Percentiles rank a stretch among this genome's conserved stretches.
These are phyloP conservation scores for Phylloscopus collybita DNA, from an alignment of 2,797 vertebrate species.

Conservation along the genomic window DNA sequence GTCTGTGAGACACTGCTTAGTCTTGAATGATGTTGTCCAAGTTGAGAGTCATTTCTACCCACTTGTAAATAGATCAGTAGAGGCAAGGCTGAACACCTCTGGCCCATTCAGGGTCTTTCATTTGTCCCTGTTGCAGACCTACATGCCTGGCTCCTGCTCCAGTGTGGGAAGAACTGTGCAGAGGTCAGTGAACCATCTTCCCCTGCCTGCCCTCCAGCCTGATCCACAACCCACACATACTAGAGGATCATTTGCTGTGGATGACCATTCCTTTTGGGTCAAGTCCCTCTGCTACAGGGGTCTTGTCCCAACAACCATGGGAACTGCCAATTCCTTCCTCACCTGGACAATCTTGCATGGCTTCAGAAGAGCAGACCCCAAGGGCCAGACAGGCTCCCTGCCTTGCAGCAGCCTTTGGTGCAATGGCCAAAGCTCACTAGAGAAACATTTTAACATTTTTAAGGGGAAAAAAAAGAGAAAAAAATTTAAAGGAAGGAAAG, in stretches of 20 bases:
- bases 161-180: not conserved
- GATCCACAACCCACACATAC: not conserved
- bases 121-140: not conserved
- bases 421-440: not conserved
- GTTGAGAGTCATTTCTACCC: not conserved
- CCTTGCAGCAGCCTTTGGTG: not conserved
- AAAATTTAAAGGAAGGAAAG: not conserved
- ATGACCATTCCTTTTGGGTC: not conserved
- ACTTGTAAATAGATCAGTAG: not conserved
- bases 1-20: not conserved
- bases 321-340: not conserved
- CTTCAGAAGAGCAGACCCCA: not conserved
- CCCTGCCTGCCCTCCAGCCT: not conserved
- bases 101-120: not conserved
- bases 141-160: accelerated
- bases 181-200: not conserved
- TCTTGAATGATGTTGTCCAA: not conserved
- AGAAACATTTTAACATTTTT: not conserved
- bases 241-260: not conserved
- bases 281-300: not conserved
- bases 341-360: not conserved
- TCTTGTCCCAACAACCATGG: not conserved
- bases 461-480: not conserved
- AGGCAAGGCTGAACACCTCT: not conserved
- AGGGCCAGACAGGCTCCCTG: not conserved